Conservation (phyloP, 1,140 invertebrate species). For the silkworm (Bombyx mori) region ASM3026992v2 NC_085110.1:7239501-7240000, state of each 20-base stretch:
- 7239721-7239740: conserved; percentile 67
- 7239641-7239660: conserved; percentile 11
- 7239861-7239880: conserved; percentile 69
- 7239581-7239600: background rate
- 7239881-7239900: conserved; percentile 69
- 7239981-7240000: no score
- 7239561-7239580: no score
- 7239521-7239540: no score
- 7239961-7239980: conserved; percentile 31
- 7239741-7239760: conserved; percentile 64
- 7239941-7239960: conserved; percentile 37
- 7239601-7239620: conserved; percentile 1
- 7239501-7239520: no score
- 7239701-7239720: conserved; percentile 58
- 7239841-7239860: conserved; percentile 64
- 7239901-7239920: conserved; percentile 59
- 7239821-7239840: conserved; percentile 27
- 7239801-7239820: conserved; percentile 66
- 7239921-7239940: conserved; percentile 67
- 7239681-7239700: conserved; percentile 43
- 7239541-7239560: no score
- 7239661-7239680: conserved; percentile 38
- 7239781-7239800: conserved; percentile 67
- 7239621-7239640: conserved; percentile 10
- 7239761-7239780: conserved; percentile 68